Conservation (phyloP, 2,113 vertebrate species). For the Hassar affinis region DNA sequence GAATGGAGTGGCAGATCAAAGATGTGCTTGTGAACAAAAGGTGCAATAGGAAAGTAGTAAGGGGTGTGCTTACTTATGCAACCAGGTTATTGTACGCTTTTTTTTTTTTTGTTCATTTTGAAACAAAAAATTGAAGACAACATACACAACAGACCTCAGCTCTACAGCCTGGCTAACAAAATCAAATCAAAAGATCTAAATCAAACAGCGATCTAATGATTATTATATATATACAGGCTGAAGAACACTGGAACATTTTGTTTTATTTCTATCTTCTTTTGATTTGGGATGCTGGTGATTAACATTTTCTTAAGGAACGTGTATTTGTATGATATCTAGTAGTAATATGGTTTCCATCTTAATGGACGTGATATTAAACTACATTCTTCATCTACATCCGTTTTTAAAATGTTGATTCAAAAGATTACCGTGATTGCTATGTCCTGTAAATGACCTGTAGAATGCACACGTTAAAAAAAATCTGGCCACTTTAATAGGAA, state of each 20-base stretch:
- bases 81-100: neutral
- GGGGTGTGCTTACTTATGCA: neutral
- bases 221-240: neutral
- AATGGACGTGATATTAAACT: neutral
- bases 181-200: slow-evolving; percentile 10
- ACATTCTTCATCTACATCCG: neutral
- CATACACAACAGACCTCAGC: slow-evolving; percentile 4
- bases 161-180: slow-evolving; percentile 32
- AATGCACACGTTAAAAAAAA: too few relatives aligned
- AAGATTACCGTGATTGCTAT: neutral
- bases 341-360: neutral
- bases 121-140: neutral
- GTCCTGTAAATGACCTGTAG: neutral
- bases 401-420: neutral
- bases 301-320: neutral
- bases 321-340: neutral
- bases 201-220: slow-evolving; percentile 19
- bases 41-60: neutral
- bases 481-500: neutral
- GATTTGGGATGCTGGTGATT: slow-evolving; percentile 27
- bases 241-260: neutral
- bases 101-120: neutral
- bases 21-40: neutral
- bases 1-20: neutral
- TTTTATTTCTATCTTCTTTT: neutral